Base-by-base conservation (phyloP, 2,797 vertebrate genomes). In the Orestias chungarensis region DNA sequence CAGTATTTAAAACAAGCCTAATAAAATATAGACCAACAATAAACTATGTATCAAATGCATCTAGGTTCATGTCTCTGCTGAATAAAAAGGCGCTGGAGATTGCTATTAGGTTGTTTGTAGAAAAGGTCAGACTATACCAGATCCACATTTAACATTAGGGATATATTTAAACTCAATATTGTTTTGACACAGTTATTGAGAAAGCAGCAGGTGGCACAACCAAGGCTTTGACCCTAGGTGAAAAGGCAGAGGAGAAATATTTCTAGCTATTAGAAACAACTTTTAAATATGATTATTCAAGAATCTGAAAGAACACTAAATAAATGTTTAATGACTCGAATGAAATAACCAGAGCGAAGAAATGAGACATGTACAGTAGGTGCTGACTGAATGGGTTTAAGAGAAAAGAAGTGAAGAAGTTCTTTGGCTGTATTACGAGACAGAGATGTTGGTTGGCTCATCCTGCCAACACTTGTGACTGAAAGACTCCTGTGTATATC, bases 41-140 rank as follows among this genome's bases (percentile, higher is more conserved):
- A 25, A 25, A n/a, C 1, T 25, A n/a, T 9, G 8, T 52, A 52
- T 17, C 27, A 10, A 18, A 29, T 55, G 35, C 18, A 43, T 42
- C 82, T 74, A 72, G 42, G 74, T 78, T 74, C 2, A 64, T n/a
- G 2, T 29, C 8, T 76, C 38, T 84, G 84, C 89, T 82, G 44
- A 70, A 85, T 91, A 86, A 4, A 87, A 87, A 75, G 77, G 61
- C 75, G 75, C 82, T 44, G 66, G 89, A 91, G 90, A 86, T 76
- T 17, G 40, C 59, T 46, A 14, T 68, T 11, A n/a, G 76, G n/a
- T 64, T 66, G 71, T 64, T 76, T 87, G 87, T 89, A 84, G 89
- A 90, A 74, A 83, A 82, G 76, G 68, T 82, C 86, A 82, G 76
- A 70, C 72, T 79, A 50, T 31, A 46, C 78, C 61, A 86, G 74